Percentiles rank a stretch among this genome's conserved stretches.
phyloP scores from a whole-genome alignment of 2,797 vertebrate genomes.

The Enteromius paludinosus region DNA sequence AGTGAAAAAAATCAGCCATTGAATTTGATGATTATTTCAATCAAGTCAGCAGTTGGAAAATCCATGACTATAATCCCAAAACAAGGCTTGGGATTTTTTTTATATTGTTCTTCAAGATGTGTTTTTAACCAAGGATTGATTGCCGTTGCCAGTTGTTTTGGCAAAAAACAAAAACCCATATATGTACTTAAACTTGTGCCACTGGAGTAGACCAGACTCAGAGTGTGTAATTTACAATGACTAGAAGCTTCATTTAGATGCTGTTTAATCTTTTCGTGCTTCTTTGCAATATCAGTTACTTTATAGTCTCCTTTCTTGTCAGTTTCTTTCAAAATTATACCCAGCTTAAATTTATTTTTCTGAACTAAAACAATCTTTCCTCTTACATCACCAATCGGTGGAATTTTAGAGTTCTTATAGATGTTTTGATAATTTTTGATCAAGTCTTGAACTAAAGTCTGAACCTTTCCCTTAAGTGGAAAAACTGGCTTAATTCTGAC shows the following conservation, averaged over 20 bases:
- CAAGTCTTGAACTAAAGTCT: constrained; percentile 56
- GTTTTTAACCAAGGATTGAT: constrained; percentile 68
- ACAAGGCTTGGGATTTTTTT: constrained; percentile 56
- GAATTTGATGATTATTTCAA: constrained; percentile 63
- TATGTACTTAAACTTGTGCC: constrained; percentile 69
- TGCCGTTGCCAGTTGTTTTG: constrained; percentile 65
- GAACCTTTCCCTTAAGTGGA: constrained; percentile 52
- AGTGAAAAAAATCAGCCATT: constrained; percentile 47
- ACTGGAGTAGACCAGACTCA: constrained; percentile 60
- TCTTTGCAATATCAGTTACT: constrained; percentile 59
- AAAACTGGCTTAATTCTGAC: constrained; percentile 57
- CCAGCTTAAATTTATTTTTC: constrained; percentile 63
- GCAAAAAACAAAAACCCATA: constrained; percentile 66
- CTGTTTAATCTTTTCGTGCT: constrained; percentile 57
- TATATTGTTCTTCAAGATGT: constrained; percentile 58
- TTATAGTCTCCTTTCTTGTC: constrained; percentile 13
- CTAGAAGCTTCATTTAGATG: constrained; percentile 60
- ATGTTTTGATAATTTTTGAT: constrained; percentile 23
- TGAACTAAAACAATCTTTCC: constrained; percentile 71
- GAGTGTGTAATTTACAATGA: constrained; percentile 30
- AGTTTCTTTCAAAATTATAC: constrained; percentile 61
- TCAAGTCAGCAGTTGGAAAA: constrained; percentile 69
- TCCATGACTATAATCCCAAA: constrained; percentile 71
- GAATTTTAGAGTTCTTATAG: constrained; percentile 45
- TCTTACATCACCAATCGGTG: constrained; percentile 62